phyloP scores from a whole-genome alignment of 2,113 vertebrate species.

The Podarcis raffonei region DNA sequence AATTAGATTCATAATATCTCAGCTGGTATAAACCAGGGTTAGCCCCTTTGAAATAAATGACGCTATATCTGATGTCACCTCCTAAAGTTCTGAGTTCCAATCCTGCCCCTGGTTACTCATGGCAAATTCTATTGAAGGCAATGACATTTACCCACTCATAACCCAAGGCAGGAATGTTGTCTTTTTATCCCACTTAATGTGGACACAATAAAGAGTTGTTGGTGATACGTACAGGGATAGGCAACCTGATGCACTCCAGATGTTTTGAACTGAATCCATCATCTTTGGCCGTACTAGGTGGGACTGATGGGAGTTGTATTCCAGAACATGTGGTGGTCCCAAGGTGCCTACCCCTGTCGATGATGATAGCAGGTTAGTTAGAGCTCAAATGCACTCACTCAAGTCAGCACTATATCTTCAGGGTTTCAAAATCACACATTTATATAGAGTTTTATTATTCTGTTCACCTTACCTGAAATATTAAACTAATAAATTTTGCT shows the following conservation, averaged over 20 bases:
- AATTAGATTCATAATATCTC: background rate
- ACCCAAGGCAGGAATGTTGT: background rate
- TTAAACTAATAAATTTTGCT: slow-evolving; percentile 69
- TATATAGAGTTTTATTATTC: slow-evolving; percentile 59
- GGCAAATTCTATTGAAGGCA: background rate
- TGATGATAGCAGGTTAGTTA: background rate
- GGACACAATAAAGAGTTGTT: background rate
- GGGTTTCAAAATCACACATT: slow-evolving; percentile 53
- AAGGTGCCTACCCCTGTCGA: too few species aligned
- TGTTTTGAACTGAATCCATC: too few species aligned
- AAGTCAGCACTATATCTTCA: slow-evolving; percentile 33
- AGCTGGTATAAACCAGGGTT: slow-evolving; percentile 1
- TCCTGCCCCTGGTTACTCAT: background rate
- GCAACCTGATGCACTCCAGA: too few species aligned
- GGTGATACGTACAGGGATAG: background rate
- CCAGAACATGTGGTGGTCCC: too few species aligned
- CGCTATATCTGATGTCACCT: slow-evolving; percentile 4
- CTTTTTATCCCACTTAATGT: background rate
- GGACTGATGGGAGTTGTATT: too few species aligned
- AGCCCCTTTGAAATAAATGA: background rate
- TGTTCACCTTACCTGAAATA: slow-evolving; percentile 71
- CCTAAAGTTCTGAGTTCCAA: background rate
- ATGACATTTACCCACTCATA: background rate
- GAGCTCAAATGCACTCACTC: slow-evolving; percentile 9
- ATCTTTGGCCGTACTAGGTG: too few species aligned